Evolutionary conservation across 2,113 vertebrate genomes (phyloP).

Genomic region (Otis tarda): DNA sequence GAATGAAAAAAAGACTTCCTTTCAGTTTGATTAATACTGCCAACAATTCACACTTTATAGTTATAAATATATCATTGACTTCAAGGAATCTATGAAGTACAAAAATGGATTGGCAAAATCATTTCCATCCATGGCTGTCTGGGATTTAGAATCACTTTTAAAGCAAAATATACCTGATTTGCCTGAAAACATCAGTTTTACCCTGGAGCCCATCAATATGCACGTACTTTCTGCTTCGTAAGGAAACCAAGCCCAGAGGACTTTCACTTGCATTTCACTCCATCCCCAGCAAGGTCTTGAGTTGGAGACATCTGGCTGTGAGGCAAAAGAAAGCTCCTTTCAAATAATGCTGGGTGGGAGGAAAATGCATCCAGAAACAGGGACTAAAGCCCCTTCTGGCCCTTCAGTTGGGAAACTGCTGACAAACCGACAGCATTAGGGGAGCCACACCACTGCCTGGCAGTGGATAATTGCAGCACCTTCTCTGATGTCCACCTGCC

Average conservation of each 20-base stretch:
- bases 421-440: fast-evolving
- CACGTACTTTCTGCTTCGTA: not conserved
- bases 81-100: not conserved
- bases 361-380: not conserved
- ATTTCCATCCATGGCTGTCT: not conserved
- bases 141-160: not conserved
- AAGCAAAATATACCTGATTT: not conserved
- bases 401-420: not conserved
- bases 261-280: not conserved
- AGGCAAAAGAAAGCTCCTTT: not conserved
- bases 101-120: not conserved
- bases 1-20: not conserved
- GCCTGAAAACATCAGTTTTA: not conserved
- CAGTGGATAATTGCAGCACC: not conserved
- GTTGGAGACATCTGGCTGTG: not conserved
- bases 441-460: not conserved
- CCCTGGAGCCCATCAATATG: not conserved
- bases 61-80: not conserved
- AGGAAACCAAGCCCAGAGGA: not conserved
- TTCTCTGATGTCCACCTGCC: not conserved
- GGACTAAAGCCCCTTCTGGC: not conserved
- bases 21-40: not conserved
- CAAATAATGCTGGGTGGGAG: not conserved
- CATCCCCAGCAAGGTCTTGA: not conserved
- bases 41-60: not conserved